These are phyloP conservation scores for Malacosoma neustria DNA, from an alignment of 2,888 invertebrate genomes.

Conservation along the genomic window DNA sequence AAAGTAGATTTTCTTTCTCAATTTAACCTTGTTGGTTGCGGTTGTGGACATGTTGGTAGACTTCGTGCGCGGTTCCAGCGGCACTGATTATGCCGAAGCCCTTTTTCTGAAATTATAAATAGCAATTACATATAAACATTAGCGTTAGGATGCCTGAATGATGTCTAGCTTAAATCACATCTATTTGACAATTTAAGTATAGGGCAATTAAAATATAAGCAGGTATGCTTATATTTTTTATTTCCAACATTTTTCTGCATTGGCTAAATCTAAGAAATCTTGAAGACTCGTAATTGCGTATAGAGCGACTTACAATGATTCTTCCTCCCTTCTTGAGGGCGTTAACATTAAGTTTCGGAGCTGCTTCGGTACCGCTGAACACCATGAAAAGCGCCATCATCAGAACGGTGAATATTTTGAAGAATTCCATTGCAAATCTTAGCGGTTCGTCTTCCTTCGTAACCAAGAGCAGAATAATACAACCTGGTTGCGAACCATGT, in stretches of 20 bases:
- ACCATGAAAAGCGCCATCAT: slow-evolving; percentile 3
- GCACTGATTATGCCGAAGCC: slow-evolving; percentile 15
- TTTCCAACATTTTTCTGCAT: too few species aligned
- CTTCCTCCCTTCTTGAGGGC: slow-evolving; percentile 23
- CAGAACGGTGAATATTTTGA: not conserved
- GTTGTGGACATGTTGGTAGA: slow-evolving; percentile 17
- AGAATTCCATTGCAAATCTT: not conserved
- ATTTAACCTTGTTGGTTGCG: slow-evolving; percentile 8
- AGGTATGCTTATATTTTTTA: too few species aligned
- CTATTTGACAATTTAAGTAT: too few species aligned
- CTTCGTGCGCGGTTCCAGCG: slow-evolving; percentile 18
- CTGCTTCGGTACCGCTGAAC: not conserved
- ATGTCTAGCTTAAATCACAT: too few species aligned
- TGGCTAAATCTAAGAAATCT: too few species aligned
- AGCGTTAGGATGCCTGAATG: too few species aligned
- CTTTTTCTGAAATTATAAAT: slow-evolving; percentile 16
- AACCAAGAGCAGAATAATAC: not conserved
- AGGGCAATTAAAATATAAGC: too few species aligned
- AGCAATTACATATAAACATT: not conserved
- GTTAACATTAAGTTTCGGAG: slow-evolving; percentile 4
- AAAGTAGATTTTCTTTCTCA: too few species aligned
- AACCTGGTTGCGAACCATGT: not conserved
- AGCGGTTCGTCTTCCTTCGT: not conserved
- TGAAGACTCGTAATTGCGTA: too few species aligned
- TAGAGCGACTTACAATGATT: slow-evolving; percentile 17